phyloP scores from a whole-genome alignment of 2,797 vertebrate genomes.

The Myoxocephalus aenaeus region DNA sequence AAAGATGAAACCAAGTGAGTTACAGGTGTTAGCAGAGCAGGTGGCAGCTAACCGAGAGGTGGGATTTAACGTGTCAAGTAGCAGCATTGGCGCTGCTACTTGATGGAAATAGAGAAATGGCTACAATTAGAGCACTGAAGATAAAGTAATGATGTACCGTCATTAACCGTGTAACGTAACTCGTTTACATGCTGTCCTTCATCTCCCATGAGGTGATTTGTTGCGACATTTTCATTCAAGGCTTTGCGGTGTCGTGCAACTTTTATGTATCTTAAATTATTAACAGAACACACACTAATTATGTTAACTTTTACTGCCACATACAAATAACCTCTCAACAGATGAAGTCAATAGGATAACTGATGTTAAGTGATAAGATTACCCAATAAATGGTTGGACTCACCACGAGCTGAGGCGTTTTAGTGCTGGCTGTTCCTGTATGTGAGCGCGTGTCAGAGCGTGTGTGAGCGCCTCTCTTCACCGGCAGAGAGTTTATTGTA shows the following conservation, averaged over 20 bases:
- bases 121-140: background rate
- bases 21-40: too few species aligned
- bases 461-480: background rate
- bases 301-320: background rate
- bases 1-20: too few species aligned
- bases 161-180: background rate
- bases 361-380: background rate
- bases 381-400: background rate
- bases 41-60: background rate
- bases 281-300: background rate
- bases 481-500: background rate
- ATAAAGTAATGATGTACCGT: background rate
- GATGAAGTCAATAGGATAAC: background rate
- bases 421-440: background rate
- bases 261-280: background rate
- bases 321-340: background rate
- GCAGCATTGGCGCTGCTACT: background rate
- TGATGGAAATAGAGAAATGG: background rate
- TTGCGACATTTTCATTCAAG: background rate
- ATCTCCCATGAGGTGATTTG: background rate
- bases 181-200: background rate
- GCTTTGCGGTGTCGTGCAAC: background rate
- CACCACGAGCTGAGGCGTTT: conserved; percentile 6
- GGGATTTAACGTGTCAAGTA: background rate
- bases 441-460: background rate